Evolutionary conservation across 2,888 invertebrate species (phyloP).

Genomic region (Cyrtodaria siliqua): DNA sequence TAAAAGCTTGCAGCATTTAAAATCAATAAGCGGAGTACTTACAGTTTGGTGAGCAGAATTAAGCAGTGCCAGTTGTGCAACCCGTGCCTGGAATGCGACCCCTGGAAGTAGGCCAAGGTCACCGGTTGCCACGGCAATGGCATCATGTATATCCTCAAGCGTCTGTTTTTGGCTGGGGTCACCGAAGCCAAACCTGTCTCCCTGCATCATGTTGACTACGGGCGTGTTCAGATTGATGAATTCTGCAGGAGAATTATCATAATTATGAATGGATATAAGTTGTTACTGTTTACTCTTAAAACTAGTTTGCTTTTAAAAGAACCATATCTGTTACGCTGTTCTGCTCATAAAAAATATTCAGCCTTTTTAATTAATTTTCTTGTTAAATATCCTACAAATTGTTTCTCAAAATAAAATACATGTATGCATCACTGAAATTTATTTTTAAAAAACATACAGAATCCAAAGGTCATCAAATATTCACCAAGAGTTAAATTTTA

Average conservation of each 20-base stretch:
- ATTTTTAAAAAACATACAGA: too few relatives aligned
- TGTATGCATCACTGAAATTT: too few relatives aligned
- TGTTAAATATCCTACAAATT: too few relatives aligned
- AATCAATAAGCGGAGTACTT: constrained; percentile 58
- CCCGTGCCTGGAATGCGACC: constrained; percentile 82
- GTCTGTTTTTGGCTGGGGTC: constrained; percentile 71
- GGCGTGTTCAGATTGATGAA: constrained; percentile 81
- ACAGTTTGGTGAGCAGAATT: constrained; percentile 83
- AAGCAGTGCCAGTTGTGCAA: constrained; percentile 82
- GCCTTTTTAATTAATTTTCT: too few relatives aligned
- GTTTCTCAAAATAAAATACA: too few relatives aligned
- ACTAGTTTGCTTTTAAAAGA: too few relatives aligned
- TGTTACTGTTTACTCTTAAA: too few relatives aligned
- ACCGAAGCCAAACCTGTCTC: constrained; percentile 66
- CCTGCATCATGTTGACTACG: constrained; percentile 74
- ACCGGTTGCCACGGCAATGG: constrained; percentile 83
- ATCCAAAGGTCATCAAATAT: too few relatives aligned
- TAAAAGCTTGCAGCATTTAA: too few relatives aligned
- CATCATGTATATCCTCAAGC: constrained; percentile 82
- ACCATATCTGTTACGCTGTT: too few relatives aligned
- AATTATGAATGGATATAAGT: too few relatives aligned
- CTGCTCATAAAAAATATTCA: not conserved
- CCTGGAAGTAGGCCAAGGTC: constrained; percentile 83
- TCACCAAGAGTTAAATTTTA: too few relatives aligned
- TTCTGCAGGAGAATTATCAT: constrained; percentile 67